These are phyloP conservation scores for Aethina tumida DNA, from an alignment of 1,140 invertebrate genomes.

Conservation along the genomic window DNA sequence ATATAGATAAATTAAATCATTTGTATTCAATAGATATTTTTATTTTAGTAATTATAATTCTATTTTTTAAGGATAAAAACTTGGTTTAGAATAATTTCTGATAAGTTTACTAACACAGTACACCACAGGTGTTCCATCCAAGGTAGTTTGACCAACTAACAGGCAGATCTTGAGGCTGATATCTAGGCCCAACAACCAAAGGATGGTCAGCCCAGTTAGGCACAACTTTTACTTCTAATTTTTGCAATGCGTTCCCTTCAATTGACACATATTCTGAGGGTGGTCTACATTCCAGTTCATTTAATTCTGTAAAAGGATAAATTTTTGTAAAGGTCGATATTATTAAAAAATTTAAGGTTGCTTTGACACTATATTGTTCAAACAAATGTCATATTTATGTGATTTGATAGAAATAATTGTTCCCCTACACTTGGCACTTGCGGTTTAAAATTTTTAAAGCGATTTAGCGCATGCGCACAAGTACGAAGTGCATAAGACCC, in stretches of 20 bases:
- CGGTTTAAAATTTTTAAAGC: slow-evolving; percentile 10
- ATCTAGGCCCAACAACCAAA: slow-evolving; percentile 63
- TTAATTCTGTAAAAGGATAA: slow-evolving; percentile 53
- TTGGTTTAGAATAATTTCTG: slow-evolving; percentile 7
- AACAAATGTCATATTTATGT: too few species aligned
- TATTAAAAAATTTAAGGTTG: too few species aligned
- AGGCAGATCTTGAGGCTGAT: slow-evolving; percentile 53
- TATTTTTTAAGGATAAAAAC: slow-evolving; percentile 8
- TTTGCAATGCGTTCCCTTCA: slow-evolving; percentile 43
- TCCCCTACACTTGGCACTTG: too few species aligned
- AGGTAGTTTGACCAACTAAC: slow-evolving; percentile 46
- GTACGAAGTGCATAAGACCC: not conserved
- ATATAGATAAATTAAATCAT: too few species aligned
- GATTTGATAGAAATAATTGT: too few species aligned
- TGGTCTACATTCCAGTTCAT: slow-evolving; percentile 53
- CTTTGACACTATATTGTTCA: too few species aligned
- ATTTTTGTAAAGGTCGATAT: too few species aligned
- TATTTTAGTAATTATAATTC: slow-evolving; percentile 13
- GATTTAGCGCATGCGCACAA: not conserved
- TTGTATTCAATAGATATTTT: slow-evolving; percentile 1
- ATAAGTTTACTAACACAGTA: slow-evolving; percentile 48
- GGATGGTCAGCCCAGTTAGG: slow-evolving; percentile 60
- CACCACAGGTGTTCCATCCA: slow-evolving; percentile 54
- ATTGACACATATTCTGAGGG: slow-evolving; percentile 49
- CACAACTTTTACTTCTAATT: slow-evolving; percentile 44